A percentile compares a stretch with the other conserved stretches of the same genome.
Conservation (phyloP, 2,888 invertebrate genomes). For the Amphipoea lucens region DNA sequence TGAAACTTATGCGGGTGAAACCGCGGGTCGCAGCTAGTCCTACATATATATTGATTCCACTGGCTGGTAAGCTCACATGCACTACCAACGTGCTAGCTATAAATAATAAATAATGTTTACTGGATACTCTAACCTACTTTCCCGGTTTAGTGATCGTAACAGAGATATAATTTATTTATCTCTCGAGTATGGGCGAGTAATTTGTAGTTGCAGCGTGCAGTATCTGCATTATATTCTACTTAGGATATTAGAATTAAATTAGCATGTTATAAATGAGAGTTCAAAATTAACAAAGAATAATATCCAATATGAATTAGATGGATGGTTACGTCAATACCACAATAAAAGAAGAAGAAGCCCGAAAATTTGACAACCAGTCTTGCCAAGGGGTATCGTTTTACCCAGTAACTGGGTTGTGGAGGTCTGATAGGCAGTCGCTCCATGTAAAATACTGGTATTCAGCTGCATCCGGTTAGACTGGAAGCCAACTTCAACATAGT, state of each 20-base stretch:
- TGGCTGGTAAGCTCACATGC: conserved; percentile 27
- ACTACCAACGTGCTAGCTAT: conserved; percentile 16
- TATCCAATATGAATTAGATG: not conserved
- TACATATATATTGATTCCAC: too few relatives aligned
- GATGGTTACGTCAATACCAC: not conserved
- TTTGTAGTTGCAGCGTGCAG: conserved; percentile 19
- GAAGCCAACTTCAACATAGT: too few relatives aligned
- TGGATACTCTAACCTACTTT: conserved; percentile 45
- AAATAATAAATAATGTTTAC: conserved; percentile 55
- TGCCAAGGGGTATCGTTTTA: too few relatives aligned
- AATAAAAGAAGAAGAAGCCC: not conserved
- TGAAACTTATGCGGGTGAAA: too few relatives aligned
- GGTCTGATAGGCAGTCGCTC: too few relatives aligned
- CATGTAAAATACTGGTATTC: too few relatives aligned
- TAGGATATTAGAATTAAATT: not conserved
- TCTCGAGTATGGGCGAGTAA: not conserved
- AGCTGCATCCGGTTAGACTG: too few relatives aligned
- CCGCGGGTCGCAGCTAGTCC: too few relatives aligned
- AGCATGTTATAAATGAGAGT: not conserved
- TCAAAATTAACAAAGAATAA: not conserved
- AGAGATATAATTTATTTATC: conserved; percentile 42
- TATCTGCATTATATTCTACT: conserved; percentile 8
- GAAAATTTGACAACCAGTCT: too few relatives aligned
- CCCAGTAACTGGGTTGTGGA: too few relatives aligned
- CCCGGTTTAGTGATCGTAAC: conserved; percentile 32